Conservation (phyloP, 2,888 invertebrate genomes). For the Euclidia mi region DNA sequence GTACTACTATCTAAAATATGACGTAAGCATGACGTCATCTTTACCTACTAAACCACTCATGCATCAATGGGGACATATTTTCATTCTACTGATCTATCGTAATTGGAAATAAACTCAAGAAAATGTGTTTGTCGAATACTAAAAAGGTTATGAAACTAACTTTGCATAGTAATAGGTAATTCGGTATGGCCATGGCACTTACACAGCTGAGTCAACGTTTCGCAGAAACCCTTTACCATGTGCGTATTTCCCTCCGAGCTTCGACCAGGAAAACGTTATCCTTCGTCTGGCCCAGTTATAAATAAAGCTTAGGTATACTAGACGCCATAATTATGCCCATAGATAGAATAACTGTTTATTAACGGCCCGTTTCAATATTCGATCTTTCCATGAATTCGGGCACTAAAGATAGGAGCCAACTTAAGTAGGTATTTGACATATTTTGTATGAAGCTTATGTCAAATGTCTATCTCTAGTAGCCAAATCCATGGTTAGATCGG, state of each 20-base stretch:
- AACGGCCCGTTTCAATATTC: no score
- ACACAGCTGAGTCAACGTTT: slow-evolving; percentile 55
- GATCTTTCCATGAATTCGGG: no score
- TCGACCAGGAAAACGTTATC: slow-evolving; percentile 52
- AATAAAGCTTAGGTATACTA: slow-evolving; percentile 10
- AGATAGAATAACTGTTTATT: no score
- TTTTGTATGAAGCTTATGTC: no score
- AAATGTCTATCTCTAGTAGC: no score
- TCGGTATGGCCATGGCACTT: slow-evolving; percentile 14
- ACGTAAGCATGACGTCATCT: no score
- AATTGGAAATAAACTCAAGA: slow-evolving; percentile 23
- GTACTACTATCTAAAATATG: no score
- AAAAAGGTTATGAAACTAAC: slow-evolving; percentile 38
- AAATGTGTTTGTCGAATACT: slow-evolving; percentile 31
- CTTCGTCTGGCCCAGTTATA: slow-evolving; percentile 18
- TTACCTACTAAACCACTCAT: background rate
- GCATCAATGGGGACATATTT: background rate
- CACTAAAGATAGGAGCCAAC: no score
- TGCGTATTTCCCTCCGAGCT: slow-evolving; percentile 31
- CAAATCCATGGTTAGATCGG: no score
- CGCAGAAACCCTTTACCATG: slow-evolving; percentile 42
- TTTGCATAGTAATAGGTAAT: slow-evolving; percentile 40
- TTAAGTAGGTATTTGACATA: background rate
- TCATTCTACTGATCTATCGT: slow-evolving; percentile 8
- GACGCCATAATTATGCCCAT: no score